phyloP scores from a whole-genome alignment of 2,888 invertebrate genomes.

The Hirtodrosophila alboralis region DNA sequence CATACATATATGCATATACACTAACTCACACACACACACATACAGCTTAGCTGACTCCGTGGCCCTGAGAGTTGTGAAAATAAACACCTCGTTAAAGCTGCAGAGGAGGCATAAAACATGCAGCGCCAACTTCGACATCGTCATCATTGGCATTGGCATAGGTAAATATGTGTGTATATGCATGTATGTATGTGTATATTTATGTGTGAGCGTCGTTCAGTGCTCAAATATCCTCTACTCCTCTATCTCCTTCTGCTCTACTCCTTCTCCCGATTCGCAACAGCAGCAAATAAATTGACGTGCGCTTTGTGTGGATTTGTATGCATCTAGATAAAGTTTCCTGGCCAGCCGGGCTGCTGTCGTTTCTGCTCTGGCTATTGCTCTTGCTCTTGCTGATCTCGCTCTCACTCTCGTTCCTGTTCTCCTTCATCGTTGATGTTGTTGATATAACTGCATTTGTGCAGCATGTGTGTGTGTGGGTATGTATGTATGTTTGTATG shows the following conservation, averaged over 20 bases:
- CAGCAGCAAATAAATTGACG: slow-evolving; percentile 81
- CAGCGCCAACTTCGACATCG: slow-evolving; percentile 74
- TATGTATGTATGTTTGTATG: slow-evolving; percentile 29
- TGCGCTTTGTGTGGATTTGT: slow-evolving; percentile 79
- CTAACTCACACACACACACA: slow-evolving; percentile 9
- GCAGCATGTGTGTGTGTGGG: slow-evolving; percentile 32
- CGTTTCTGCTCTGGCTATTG: slow-evolving; percentile 1
- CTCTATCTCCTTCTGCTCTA: slow-evolving; percentile 10
- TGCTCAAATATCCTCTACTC: slow-evolving; percentile 1
- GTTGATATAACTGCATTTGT: slow-evolving; percentile 44
- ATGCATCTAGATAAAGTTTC: slow-evolving; percentile 80
- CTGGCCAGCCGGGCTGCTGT: slow-evolving; percentile 31
- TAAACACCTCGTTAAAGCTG: slow-evolving; percentile 82
- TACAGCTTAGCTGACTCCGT: slow-evolving; percentile 31
- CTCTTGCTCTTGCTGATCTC: slow-evolving; percentile 41
- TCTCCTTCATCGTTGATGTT: slow-evolving; percentile 28
- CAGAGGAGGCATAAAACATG: slow-evolving; percentile 80
- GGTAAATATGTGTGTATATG: slow-evolving; percentile 51
- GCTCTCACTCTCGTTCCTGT: slow-evolving; percentile 17
- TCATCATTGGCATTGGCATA: slow-evolving; percentile 64
- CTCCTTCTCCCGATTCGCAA: slow-evolving; percentile 30
- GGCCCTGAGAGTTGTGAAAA: slow-evolving; percentile 80
- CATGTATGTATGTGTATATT: not conserved
- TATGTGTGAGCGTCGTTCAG: slow-evolving; percentile 8
- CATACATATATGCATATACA: slow-evolving; percentile 17